Evolutionary conservation across 2,888 invertebrate genomes (phyloP), one percentile per base, ranked within the genome.

Genomic region (Heliconius erato): DNA sequence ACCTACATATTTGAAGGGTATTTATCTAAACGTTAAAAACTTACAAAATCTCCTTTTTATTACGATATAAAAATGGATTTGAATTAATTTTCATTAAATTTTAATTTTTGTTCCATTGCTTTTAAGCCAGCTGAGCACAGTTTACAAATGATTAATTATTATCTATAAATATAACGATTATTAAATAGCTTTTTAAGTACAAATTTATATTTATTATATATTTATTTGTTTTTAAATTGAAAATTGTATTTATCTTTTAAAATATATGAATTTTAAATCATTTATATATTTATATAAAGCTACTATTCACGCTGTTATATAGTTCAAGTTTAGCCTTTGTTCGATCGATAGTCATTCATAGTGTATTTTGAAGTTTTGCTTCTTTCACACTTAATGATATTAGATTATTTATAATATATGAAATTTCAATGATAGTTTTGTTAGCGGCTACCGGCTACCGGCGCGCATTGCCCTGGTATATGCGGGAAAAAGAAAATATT

Each of bases 101-200:
- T 72, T 49, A 72, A 26, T 72, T 72, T 16, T 72, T 49, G 44
- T 72, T 72, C 26, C 16, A 14, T 26, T n/a, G 26, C 26, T 72
- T 49, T 28, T 26, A 72, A 49, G 26, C 44, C 72, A 40, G 72
- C 9, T 44, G 44, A 72, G 16, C 72, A 49, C 44, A 40, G 28
- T 72, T 72, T 49, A 49, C 26, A 44, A 40, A 72, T 72, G 72
- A 69, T 69, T 69, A 35, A 69, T 40, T 40, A 69, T 32, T 68
- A 69, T n/a, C 40, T 69, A 40, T 23, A 19, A 40, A 69, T 40
- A 40, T 69, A 69, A 40, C 32, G 69, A 19, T 69, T 69, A 69
- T 35, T 35, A 69, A 23, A 69, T 7, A 32, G 2, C 67, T 28
- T 68, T 32, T 40, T 11, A 40, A 40, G 40, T 11, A 40, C 40